Evolutionary conservation across 2,797 vertebrate species (phyloP), one percentile per base, ranked within the genome.

Genomic region (Trichosurus vulpecula): DNA sequence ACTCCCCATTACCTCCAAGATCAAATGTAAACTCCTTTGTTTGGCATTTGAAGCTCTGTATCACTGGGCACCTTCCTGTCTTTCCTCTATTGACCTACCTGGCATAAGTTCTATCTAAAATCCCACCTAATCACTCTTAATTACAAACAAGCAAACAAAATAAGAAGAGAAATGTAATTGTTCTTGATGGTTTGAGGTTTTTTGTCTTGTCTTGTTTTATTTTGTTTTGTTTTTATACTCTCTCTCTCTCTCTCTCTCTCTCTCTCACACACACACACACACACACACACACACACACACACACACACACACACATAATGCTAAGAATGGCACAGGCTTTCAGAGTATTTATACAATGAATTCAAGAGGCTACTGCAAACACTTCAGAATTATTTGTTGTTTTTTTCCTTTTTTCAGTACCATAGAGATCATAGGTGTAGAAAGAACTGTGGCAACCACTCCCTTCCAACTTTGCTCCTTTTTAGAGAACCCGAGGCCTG

Each of bases 351-450:
- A 97, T 61, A 54, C 25, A 94, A 1, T 95, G 92, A 66, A 93
- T 96, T 97, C 53, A 93, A 93, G 97, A 93, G n/a, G 16, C n/a
- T 92, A 61, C 94, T 87, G 31, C 35, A 92, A 51, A 95, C 74
- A 81, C n/a, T n/a, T 47, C 22, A 47, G n/a, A 25, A 6, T 81
- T 81, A 11, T 61, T 25, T 41, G 1, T 41, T 81, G 4, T 74
- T 66, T 8, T 19, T 66, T 61, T 35, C 14, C 6, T 9, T 57
- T 56, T 57, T 61, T 61, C 13, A 47, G 47, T 81, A 81, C 22
- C n/a, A 47, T 27, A 41, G 41, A 47, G 41, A 47, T 81, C 22
- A 47, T 10, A 47, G 16, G 19, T 25, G 1, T 81, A 81, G 8
- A 81, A 2, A 81, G 41, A 81, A 81, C 19, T 22, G 8, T 47